Evolutionary conservation across 2,888 invertebrate genomes (phyloP), one percentile per base, ranked within the genome.

Genomic region (Napeogenes sylphis): DNA sequence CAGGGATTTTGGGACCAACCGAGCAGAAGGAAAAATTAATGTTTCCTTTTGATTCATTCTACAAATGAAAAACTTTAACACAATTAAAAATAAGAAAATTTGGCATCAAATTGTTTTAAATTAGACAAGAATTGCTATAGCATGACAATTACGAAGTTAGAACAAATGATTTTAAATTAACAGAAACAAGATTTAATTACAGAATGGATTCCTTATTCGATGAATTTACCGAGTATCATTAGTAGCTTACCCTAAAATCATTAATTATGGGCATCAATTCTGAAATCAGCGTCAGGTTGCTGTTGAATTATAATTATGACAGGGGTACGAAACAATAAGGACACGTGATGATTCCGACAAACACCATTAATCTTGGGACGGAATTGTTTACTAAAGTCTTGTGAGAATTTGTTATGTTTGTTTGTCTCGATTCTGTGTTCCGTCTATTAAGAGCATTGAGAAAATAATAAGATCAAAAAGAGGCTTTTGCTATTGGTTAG

Each of bases 11-110:
- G 66, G 76, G 70, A 73, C 76, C 79, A 74, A 78, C 78, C 75
- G 82, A 76, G 79, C 73, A 79, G 84, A 84, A 85, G 87, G 80
- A 86, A 87, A 88, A 86, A 86, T 86, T 85, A 82, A 81, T 82
- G 78, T 75, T 82, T 83, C 80, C 80, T 84, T 74, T 64, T 62
- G 59, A 62, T 67, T 63, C 62, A 62, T 59, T 42, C 42, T 46
- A 14, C 38, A 58, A 38, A 59, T 55, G n/a, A 54, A 60, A 60
- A 58, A 58, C 55, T 58, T 56, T 51, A 55, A 10, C 14, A 56
- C 5, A 10, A 42, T 3, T 21, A 47, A 53, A 55, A 55, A 55
- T 35, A 55, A n/a, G 55, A 12, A 33, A 55, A 55, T 35, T 58
- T 51, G 51, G 3, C 21, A 30, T 51, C 5, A 30, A 42, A 51